These are phyloP conservation scores for Exocentrus adspersus DNA, from an alignment of 2,888 invertebrate species.

Conservation along the genomic window DNA sequence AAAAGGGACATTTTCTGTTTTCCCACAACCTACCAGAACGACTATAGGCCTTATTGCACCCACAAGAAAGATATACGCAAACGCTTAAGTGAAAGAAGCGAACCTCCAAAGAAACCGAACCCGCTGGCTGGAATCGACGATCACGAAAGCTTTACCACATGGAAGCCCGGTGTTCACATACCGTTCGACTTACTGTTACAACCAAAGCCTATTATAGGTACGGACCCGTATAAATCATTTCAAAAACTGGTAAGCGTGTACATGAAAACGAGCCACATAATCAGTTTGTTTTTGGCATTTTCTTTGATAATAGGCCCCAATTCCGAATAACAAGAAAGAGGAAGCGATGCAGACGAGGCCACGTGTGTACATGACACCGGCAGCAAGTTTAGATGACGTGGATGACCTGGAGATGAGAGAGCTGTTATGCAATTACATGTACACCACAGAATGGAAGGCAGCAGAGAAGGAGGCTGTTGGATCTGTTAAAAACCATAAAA, in stretches of 20 bases:
- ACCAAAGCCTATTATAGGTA: constrained; percentile 53
- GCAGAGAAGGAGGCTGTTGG: constrained; percentile 54
- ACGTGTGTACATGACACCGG: constrained; percentile 58
- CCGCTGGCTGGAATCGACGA: constrained; percentile 45
- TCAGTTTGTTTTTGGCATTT: no score
- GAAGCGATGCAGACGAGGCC: constrained; percentile 57
- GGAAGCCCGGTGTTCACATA: constrained; percentile 48
- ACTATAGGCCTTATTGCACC: constrained; percentile 49
- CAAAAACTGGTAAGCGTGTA: constrained; percentile 41
- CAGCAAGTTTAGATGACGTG: constrained; percentile 60
- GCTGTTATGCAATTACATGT: constrained; percentile 55
- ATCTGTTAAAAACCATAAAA: constrained; percentile 39
- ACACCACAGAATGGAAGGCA: constrained; percentile 58
- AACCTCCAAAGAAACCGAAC: constrained; percentile 40
- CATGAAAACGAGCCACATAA: no score
- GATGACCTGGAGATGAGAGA: constrained; percentile 57
- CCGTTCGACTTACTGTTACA: constrained; percentile 57
- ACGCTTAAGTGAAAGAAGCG: constrained; percentile 40
- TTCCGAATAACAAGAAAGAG: constrained; percentile 42
- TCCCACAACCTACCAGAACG: constrained; percentile 54
- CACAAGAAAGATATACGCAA: constrained; percentile 27
- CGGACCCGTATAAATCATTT: constrained; percentile 49
- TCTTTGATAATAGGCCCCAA: constrained; percentile 25
- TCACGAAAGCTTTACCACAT: constrained; percentile 53
- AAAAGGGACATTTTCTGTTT: constrained; percentile 50